These are phyloP conservation scores for Campoletis sonorensis DNA, from an alignment of 1,140 invertebrate genomes.

Conservation along the genomic window DNA sequence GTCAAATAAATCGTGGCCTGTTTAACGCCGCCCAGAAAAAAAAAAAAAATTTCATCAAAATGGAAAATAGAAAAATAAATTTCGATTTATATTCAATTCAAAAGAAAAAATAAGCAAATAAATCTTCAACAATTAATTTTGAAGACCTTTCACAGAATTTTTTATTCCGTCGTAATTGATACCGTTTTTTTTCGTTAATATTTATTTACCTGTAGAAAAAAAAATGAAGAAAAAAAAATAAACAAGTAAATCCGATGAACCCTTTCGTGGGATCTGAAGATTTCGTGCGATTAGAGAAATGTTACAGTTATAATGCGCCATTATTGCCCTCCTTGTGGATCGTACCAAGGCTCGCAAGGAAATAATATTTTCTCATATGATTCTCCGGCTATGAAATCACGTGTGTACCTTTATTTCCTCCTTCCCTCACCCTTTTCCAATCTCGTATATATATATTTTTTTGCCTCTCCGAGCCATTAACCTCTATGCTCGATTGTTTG, in stretches of 20 bases:
- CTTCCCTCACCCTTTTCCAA: background rate
- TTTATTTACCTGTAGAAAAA: background rate
- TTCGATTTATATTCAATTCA: too few species aligned
- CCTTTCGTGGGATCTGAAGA: background rate
- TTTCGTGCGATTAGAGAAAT: background rate
- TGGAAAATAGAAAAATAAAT: too few species aligned
- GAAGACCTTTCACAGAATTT: too few species aligned
- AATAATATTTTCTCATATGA: conserved; percentile 10
- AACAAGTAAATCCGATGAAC: background rate
- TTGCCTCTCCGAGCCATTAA: conserved; percentile 52
- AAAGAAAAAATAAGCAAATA: too few species aligned
- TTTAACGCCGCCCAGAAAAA: too few species aligned
- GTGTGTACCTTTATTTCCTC: conserved; percentile 2
- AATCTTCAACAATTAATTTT: too few species aligned
- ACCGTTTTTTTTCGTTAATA: too few species aligned
- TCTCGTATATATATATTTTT: conserved; percentile 46
- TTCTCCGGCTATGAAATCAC: conserved; percentile 11
- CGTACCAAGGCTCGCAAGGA: background rate
- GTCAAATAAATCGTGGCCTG: too few species aligned
- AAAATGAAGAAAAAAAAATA: background rate
- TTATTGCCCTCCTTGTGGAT: background rate
- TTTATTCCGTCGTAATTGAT: too few species aligned
- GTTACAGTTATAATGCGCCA: conserved; percentile 14
- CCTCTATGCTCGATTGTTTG: conserved; percentile 53
- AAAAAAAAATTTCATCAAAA: too few species aligned